phyloP scores from a whole-genome alignment of 2,113 vertebrate species.

The Lasiurus borealis region DNA sequence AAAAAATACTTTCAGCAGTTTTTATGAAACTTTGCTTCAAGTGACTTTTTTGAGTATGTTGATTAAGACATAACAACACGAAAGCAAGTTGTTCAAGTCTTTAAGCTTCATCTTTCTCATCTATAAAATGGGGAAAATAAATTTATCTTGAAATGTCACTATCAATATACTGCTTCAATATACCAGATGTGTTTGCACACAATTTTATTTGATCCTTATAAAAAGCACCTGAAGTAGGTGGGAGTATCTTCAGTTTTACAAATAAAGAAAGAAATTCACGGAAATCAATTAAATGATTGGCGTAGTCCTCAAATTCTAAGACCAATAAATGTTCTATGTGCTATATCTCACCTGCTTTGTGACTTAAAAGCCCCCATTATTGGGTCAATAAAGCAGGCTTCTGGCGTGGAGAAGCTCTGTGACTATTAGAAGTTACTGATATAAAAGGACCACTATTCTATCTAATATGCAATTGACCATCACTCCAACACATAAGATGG shows the following conservation, averaged over 20 bases:
- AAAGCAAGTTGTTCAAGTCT: slow-evolving; percentile 33
- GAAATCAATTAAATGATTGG: not conserved
- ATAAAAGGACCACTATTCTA: not conserved
- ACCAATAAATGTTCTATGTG: not conserved
- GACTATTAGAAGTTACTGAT: not conserved
- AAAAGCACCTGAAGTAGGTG: not conserved
- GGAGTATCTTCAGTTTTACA: not conserved
- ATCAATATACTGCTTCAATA: not conserved
- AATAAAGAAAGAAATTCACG: not conserved
- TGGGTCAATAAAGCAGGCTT: slow-evolving; percentile 21
- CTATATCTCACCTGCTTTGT: not conserved
- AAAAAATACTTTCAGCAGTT: slow-evolving; percentile 35
- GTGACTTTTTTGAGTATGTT: slow-evolving; percentile 18
- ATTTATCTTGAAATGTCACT: not conserved
- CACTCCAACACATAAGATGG: no score
- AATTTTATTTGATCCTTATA: not conserved
- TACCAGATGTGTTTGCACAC: not conserved
- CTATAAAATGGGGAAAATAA: slow-evolving; percentile 37
- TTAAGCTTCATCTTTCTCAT: slow-evolving; percentile 27
- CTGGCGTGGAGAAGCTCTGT: not conserved
- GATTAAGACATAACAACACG: not conserved
- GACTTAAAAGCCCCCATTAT: not conserved
- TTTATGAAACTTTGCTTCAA: slow-evolving; percentile 11
- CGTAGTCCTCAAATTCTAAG: not conserved
- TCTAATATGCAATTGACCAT: no score